Evolutionary conservation across 2,888 invertebrate genomes (phyloP).

Genomic region (Steinernema scapterisci): DNA sequence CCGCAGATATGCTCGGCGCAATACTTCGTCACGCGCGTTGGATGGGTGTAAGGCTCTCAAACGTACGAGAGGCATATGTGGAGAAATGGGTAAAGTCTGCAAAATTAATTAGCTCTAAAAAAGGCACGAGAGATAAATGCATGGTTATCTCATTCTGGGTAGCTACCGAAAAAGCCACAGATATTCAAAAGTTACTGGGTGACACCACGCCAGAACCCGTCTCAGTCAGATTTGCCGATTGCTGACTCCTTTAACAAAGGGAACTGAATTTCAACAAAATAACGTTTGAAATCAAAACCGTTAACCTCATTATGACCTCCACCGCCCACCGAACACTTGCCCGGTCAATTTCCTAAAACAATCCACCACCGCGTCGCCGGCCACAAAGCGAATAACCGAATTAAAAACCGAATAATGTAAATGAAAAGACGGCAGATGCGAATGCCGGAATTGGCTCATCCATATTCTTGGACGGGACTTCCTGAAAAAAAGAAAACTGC

Average conservation of each 20-base stretch:
- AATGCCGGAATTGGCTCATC: slow-evolving; percentile 18
- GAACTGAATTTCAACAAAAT: too few species aligned
- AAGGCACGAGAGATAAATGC: background rate
- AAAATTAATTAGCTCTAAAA: slow-evolving; percentile 14
- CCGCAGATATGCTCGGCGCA: background rate
- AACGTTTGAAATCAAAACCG: too few species aligned
- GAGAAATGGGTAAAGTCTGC: background rate
- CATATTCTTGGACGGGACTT: background rate
- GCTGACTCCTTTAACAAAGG: too few species aligned
- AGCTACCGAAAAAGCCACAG: too few species aligned
- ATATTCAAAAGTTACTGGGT: too few species aligned
- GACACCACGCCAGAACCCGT: too few species aligned
- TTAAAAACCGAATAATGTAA: slow-evolving; percentile 23
- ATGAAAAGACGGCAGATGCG: background rate
- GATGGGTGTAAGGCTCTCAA: background rate
- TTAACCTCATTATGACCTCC: too few species aligned
- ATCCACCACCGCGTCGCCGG: background rate
- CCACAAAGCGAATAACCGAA: slow-evolving; percentile 14
- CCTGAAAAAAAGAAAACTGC: background rate
- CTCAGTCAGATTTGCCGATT: too few species aligned
- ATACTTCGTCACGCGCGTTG: background rate
- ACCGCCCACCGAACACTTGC: background rate
- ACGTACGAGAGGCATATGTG: too few species aligned
- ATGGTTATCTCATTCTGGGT: too few species aligned
- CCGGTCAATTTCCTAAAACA: slow-evolving; percentile 6